Conservation (phyloP, 2,797 vertebrate species). For the Trematomus bernacchii region DNA sequence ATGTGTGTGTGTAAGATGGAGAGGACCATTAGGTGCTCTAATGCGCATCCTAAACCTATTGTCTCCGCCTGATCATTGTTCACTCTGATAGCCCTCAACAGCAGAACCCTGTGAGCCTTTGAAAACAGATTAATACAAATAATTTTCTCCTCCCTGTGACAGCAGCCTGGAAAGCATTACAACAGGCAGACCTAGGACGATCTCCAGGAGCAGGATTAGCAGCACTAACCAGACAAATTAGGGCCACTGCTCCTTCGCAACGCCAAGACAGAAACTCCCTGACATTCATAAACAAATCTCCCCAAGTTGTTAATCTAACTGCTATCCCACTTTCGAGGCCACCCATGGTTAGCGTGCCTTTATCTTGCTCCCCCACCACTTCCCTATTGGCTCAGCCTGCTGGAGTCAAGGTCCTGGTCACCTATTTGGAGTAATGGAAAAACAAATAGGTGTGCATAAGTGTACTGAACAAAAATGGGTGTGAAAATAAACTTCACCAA, state of each 20-base stretch:
- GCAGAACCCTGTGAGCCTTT: constrained; percentile 68
- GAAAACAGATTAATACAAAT: constrained; percentile 82
- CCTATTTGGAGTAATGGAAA: constrained; percentile 70
- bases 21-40: constrained; percentile 60
- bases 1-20: constrained; percentile 40
- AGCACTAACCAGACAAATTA: constrained; percentile 77
- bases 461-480: constrained; percentile 52
- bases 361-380: not conserved
- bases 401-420: constrained; percentile 72
- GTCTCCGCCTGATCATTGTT: constrained; percentile 62
- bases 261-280: constrained; percentile 45
- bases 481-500: constrained; percentile 81
- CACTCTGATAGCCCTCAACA: constrained; percentile 66
- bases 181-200: constrained; percentile 48
- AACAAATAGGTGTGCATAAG: constrained; percentile 77
- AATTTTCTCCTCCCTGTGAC: constrained; percentile 64
- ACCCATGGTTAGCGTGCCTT: constrained; percentile 60
- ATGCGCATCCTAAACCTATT: constrained; percentile 68
- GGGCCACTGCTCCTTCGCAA: constrained; percentile 43
- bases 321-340: constrained; percentile 63
- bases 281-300: constrained; percentile 74
- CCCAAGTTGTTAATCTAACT: constrained; percentile 60
- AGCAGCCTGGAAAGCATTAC: constrained; percentile 75
- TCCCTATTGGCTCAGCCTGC: constrained; percentile 14
- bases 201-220: constrained; percentile 77